A percentile compares a stretch with the other conserved stretches of the same genome.
Conservation (phyloP, 2,797 vertebrate genomes). For the Sebastiscus albofasciatus region DNA sequence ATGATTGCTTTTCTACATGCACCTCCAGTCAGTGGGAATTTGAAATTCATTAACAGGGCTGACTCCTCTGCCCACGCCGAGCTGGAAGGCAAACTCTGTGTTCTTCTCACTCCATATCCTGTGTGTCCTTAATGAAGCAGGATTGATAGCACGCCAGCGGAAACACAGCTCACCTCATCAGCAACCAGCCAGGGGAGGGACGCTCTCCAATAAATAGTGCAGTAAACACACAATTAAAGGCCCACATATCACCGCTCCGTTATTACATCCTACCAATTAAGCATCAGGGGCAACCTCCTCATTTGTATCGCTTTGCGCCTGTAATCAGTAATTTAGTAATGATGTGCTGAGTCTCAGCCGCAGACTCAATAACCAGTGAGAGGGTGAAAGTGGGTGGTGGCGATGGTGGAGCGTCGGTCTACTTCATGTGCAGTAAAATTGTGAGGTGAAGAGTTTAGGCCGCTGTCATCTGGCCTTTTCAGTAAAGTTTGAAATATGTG, state of each 20-base stretch:
- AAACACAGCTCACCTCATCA: conserved; percentile 78
- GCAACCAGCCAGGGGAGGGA: conserved; percentile 67
- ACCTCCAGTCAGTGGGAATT: conserved; percentile 52
- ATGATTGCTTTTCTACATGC: conserved; percentile 27
- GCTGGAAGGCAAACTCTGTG: conserved; percentile 59
- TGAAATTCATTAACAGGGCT: conserved; percentile 63
- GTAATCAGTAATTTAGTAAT: conserved; percentile 76
- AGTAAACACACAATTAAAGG: conserved; percentile 82
- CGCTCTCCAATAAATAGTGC: conserved; percentile 78
- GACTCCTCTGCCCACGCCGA: conserved; percentile 57
- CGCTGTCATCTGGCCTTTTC: not conserved
- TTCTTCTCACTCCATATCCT: conserved; percentile 60
- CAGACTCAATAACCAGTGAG: conserved; percentile 55
- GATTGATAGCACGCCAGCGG: conserved; percentile 74
- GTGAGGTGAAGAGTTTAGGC: not conserved
- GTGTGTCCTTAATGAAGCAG: conserved; percentile 75
- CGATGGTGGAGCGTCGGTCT: conserved; percentile 14
- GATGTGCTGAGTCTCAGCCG: conserved; percentile 58
- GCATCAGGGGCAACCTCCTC: conserved; percentile 70
- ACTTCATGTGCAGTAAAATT: conserved; percentile 4
- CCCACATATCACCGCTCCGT: conserved; percentile 70
- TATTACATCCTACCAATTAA: conserved; percentile 82
- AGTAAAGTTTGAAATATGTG: not conserved
- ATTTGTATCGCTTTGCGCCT: conserved; percentile 70
- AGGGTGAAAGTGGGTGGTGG: conserved; percentile 31